phyloP scores from a whole-genome alignment of 2,888 invertebrate genomes.

The Drosophila anceps region DNA sequence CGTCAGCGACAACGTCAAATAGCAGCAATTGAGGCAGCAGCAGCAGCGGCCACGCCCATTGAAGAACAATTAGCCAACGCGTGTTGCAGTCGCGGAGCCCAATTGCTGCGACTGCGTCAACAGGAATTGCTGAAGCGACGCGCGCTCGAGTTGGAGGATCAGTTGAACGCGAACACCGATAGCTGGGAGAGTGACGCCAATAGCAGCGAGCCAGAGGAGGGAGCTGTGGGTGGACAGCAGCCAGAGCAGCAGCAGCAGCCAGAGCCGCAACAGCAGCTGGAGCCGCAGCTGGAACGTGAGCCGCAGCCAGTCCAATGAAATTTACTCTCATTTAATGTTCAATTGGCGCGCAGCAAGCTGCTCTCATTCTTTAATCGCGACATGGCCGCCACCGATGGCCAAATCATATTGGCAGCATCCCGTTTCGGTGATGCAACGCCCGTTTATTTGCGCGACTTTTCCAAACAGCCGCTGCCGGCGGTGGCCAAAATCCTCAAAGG shows the following conservation, averaged over 20 bases:
- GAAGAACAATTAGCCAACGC: constrained; percentile 72
- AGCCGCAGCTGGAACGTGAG: constrained; percentile 37
- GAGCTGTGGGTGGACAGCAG: constrained; percentile 62
- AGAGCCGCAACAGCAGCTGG: constrained; percentile 10
- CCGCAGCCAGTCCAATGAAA: constrained; percentile 83
- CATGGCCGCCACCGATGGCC: constrained; percentile 96
- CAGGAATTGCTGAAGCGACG: constrained; percentile 67
- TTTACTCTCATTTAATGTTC: constrained; percentile 85
- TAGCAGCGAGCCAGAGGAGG: constrained; percentile 39
- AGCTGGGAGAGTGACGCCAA: constrained; percentile 39
- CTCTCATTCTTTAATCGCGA: constrained; percentile 85
- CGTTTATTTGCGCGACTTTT: constrained; percentile 86
- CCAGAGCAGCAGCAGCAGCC: neutral
- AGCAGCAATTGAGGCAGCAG: constrained; percentile 24
- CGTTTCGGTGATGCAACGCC: constrained; percentile 86
- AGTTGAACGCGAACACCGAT: constrained; percentile 60
- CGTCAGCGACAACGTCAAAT: constrained; percentile 19
- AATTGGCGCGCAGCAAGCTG: constrained; percentile 85
- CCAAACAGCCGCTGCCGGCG: constrained; percentile 91
- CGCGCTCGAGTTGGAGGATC: constrained; percentile 69
- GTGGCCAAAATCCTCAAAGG: constrained; percentile 97
- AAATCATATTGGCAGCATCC: constrained; percentile 94
- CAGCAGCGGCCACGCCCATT: constrained; percentile 30
- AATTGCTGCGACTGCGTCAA: constrained; percentile 71
- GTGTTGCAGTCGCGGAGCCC: constrained; percentile 74